These are phyloP conservation scores for Acridotheres tristis DNA, from an alignment of 2,797 vertebrate species.

Conservation along the genomic window DNA sequence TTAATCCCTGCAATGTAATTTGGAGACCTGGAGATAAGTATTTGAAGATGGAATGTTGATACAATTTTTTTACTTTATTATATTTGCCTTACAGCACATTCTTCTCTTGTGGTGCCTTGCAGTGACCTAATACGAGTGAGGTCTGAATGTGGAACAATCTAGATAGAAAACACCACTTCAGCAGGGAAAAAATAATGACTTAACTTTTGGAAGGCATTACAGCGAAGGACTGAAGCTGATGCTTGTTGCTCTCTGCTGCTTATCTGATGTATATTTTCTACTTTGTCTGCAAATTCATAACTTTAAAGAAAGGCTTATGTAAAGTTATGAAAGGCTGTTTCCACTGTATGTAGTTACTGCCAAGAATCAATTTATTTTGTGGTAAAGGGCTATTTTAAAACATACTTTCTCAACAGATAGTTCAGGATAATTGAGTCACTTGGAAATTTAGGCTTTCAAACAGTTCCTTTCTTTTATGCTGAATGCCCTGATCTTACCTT, in stretches of 20 bases:
- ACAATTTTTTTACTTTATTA: neutral
- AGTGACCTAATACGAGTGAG: neutral
- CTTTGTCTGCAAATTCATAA: neutral
- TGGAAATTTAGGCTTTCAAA: neutral
- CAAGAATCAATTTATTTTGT: conserved; percentile 1
- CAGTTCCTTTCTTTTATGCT: neutral
- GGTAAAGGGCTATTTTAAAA: neutral
- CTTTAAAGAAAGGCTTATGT: neutral
- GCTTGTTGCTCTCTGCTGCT: neutral
- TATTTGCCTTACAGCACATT: neutral
- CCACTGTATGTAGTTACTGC: neutral
- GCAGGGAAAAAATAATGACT: neutral
- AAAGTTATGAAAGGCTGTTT: neutral
- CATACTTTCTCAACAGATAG: neutral
- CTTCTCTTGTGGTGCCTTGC: neutral
- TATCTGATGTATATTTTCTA: neutral
- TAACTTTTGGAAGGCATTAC: neutral
- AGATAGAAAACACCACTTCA: neutral
- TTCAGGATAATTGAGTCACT: neutral
- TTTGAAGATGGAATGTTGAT: neutral
- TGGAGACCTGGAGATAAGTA: neutral
- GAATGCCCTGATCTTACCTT: neutral
- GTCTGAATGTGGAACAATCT: neutral
- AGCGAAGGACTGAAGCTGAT: neutral
- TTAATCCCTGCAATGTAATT: neutral